phyloP scores from a whole-genome alignment of 2,888 invertebrate genomes.

The Mythimna impura region DNA sequence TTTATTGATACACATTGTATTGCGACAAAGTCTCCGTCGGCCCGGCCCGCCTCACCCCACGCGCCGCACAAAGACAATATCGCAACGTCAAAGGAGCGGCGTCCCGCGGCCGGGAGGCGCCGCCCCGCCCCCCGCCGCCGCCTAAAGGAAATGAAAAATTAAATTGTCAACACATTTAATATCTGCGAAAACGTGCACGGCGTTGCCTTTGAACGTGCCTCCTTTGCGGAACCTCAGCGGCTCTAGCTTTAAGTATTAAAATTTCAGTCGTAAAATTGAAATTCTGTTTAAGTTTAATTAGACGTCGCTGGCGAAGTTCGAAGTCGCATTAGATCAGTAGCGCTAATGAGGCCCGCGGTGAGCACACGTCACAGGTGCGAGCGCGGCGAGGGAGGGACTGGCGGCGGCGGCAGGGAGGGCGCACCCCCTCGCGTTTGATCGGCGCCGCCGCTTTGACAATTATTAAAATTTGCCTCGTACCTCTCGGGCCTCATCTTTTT shows the following conservation, averaged over 20 bases:
- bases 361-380: conserved; percentile 86
- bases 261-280: conserved; percentile 89
- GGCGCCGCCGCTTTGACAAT: conserved; percentile 91
- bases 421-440: conserved; percentile 87
- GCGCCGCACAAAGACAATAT: conserved; percentile 90
- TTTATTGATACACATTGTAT: conserved; percentile 91
- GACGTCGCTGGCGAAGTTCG: conserved; percentile 85
- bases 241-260: conserved; percentile 88
- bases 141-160: conserved; percentile 91
- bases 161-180: conserved; percentile 91
- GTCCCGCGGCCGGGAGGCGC: conserved; percentile 78
- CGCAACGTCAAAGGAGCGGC: conserved; percentile 90
- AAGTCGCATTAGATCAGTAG: conserved; percentile 89
- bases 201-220: conserved; percentile 88
- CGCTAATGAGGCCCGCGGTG: conserved; percentile 89
- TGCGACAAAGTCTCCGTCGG: conserved; percentile 90
- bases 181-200: conserved; percentile 90
- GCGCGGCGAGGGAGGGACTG: conserved; percentile 63
- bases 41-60: conserved; percentile 87
- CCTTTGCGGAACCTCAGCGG: conserved; percentile 85
- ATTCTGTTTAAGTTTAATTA: conserved; percentile 90
- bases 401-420: conserved; percentile 60
- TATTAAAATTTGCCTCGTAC: conserved; percentile 91
- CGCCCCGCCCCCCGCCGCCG: conserved; percentile 78
- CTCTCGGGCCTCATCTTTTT: conserved; percentile 90